A percentile compares a stretch with the other conserved stretches of the same genome.
Evolutionary conservation across 2,113 vertebrate species (phyloP).

Genomic region (Sander vitreus): DNA sequence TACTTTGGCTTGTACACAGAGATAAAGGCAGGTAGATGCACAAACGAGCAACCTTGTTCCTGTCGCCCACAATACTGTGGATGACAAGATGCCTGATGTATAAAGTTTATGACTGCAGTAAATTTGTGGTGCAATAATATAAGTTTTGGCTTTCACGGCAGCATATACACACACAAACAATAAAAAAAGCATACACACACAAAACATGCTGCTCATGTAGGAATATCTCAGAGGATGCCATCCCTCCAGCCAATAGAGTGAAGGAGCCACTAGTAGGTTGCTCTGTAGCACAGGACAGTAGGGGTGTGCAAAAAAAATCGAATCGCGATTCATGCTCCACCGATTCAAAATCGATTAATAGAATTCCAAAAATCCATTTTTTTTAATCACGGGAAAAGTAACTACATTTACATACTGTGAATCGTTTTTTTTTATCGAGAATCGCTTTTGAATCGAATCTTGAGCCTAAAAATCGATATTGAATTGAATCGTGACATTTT

Average conservation of each 20-base stretch:
- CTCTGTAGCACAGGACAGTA: background rate
- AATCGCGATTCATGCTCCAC: too few species aligned
- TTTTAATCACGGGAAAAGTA: too few species aligned
- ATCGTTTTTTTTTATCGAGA: too few species aligned
- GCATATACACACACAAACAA: background rate
- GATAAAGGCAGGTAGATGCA: slow-evolving; percentile 22
- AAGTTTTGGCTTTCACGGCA: background rate
- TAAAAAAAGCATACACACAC: background rate
- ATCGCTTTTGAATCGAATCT: too few species aligned
- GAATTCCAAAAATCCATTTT: too few species aligned
- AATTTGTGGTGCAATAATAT: slow-evolving; percentile 16
- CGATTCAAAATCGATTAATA: too few species aligned
- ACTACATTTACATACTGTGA: too few species aligned
- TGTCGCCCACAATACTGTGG: background rate
- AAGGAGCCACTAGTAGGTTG: background rate
- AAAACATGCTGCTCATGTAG: background rate
- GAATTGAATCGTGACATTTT: too few species aligned
- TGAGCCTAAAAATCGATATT: too few species aligned
- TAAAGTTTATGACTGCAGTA: slow-evolving; percentile 32
- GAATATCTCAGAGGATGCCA: background rate
- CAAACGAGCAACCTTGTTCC: slow-evolving; percentile 16
- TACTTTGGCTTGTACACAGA: slow-evolving; percentile 23
- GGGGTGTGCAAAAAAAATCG: too few species aligned
- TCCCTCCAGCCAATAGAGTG: background rate
- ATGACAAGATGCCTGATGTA: background rate